Conservation (phyloP, 2,113 vertebrate species). For the Macaca nemestrina region DNA sequence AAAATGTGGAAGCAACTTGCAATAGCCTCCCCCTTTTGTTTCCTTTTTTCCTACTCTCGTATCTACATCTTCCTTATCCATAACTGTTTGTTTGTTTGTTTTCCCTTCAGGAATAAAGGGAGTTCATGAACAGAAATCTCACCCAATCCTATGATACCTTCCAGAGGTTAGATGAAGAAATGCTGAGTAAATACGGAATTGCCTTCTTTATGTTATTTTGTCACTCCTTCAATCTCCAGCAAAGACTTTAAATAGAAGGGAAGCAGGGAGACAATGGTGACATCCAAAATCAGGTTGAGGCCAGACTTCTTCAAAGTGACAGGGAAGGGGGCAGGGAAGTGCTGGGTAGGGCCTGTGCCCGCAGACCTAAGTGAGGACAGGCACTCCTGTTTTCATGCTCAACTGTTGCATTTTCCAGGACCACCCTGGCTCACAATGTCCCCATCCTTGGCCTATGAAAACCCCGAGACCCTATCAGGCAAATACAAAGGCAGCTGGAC, state of each 20-base stretch:
- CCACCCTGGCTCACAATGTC: no score
- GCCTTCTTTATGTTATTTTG: neutral
- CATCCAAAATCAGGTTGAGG: neutral
- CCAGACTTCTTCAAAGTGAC: neutral
- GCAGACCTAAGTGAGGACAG: no score
- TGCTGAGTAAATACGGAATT: neutral
- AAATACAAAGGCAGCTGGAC: no score
- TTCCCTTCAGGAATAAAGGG: neutral
- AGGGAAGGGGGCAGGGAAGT: no score
- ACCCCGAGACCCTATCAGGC: no score
- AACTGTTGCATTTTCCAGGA: no score
- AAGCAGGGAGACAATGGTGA: neutral
- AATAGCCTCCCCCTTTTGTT: neutral
- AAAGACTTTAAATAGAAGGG: neutral
- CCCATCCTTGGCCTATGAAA: no score
- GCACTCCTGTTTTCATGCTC: no score
- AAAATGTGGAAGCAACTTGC: neutral
- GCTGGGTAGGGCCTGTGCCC: no score
- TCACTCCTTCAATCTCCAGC: neutral
- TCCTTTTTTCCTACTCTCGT: neutral
- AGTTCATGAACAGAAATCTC: neutral
- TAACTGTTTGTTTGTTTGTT: neutral
- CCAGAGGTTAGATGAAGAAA: neutral
- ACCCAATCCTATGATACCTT: neutral
- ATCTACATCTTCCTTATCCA: accelerated